These are phyloP conservation scores for Gallirallus australis DNA, from an alignment of 2,797 vertebrate species.

Conservation along the genomic window DNA sequence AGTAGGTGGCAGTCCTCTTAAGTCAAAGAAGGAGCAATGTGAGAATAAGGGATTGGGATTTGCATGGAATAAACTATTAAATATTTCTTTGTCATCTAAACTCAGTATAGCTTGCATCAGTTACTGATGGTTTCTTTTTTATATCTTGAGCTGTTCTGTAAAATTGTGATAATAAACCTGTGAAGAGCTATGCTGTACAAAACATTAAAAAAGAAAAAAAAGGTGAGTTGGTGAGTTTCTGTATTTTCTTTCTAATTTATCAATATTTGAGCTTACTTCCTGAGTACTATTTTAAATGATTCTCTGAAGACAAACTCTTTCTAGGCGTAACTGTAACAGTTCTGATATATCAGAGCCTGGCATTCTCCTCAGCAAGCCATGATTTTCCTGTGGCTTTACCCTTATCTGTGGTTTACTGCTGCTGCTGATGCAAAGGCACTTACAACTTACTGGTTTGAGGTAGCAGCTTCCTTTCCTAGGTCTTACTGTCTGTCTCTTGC, in stretches of 20 bases:
- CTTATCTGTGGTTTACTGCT: neutral
- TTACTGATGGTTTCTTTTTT: neutral
- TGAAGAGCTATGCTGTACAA: neutral
- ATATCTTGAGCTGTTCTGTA: neutral
- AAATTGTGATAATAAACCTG: neutral
- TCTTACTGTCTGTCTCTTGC: neutral
- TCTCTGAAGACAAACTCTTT: neutral
- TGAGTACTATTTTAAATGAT: neutral
- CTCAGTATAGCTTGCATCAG: neutral
- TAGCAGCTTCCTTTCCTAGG: neutral
- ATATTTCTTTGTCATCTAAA: neutral
- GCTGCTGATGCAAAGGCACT: neutral
- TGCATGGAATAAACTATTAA: neutral
- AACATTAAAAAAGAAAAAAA: neutral
- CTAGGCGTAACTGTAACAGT: neutral
- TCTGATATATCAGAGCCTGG: neutral
- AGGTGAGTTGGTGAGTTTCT: neutral
- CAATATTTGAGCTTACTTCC: neutral
- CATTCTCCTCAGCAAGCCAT: neutral
- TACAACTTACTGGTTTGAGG: neutral
- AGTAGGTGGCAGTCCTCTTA: conserved; percentile 34
- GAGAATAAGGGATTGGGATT: neutral
- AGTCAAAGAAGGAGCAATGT: neutral
- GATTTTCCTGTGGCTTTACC: neutral
- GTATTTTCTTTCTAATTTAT: neutral